Percentiles rank a stretch among this genome's conserved stretches.
phyloP scores from a whole-genome alignment of 2,113 vertebrate genomes.

The Hystrix brachyura region DNA sequence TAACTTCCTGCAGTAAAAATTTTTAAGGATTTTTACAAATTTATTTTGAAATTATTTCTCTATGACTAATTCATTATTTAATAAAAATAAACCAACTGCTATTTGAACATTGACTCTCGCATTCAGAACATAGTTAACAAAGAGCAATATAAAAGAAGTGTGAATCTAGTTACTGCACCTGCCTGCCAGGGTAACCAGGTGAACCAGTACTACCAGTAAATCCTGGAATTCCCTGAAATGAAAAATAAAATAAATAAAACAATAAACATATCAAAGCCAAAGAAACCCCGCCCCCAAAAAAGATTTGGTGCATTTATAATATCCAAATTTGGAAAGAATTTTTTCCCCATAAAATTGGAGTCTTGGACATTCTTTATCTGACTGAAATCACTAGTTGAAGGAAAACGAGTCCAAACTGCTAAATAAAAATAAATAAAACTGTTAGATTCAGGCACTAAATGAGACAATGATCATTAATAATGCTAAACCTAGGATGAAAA shows the following conservation, averaged over 20 bases:
- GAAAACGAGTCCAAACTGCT: not conserved
- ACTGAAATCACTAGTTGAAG: constrained; percentile 6
- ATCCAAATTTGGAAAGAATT: not conserved
- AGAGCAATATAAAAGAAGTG: constrained; percentile 63
- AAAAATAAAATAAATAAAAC: constrained; percentile 62
- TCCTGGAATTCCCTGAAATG: constrained; percentile 93
- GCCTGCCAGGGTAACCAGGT: constrained; percentile 99
- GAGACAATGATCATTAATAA: not conserved
- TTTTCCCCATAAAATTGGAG: not conserved
- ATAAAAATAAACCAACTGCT: not conserved
- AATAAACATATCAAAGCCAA: not conserved
- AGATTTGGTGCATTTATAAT: not conserved
- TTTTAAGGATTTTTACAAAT: not conserved
- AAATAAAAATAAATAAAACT: constrained; percentile 52
- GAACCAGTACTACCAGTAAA: constrained; percentile 91
- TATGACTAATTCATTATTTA: not conserved
- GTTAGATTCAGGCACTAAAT: not conserved
- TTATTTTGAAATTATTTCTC: constrained; percentile 59
- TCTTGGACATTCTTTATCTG: not conserved
- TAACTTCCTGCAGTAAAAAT: not conserved
- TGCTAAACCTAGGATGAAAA: not conserved
- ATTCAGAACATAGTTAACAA: not conserved
- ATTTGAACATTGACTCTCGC: constrained; percentile 33
- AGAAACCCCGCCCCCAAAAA: not conserved
- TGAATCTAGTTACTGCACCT: constrained; percentile 97